These are phyloP conservation scores for Ibidorhyncha struthersii DNA, from an alignment of 2,113 vertebrate species.

Conservation along the genomic window DNA sequence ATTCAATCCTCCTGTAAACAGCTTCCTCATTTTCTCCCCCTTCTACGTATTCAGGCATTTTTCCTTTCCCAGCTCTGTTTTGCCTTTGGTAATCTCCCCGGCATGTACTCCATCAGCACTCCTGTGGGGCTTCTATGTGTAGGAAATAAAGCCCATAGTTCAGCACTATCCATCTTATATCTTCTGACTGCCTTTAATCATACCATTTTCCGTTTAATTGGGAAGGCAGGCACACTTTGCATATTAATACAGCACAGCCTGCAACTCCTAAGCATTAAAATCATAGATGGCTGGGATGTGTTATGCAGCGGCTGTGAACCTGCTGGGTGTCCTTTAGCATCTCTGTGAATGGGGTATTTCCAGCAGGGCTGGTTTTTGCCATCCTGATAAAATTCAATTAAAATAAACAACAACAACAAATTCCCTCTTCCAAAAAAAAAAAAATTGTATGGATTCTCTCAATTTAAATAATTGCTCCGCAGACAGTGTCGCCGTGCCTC, in stretches of 20 bases:
- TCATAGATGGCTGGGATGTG: neutral
- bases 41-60: neutral
- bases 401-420: neutral
- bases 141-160: constrained; percentile 42
- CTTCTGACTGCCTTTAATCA: constrained; percentile 71
- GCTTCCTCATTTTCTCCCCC: neutral
- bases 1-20: neutral
- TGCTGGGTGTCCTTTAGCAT: neutral
- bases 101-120: constrained; percentile 17
- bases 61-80: neutral
- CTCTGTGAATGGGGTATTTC: neutral
- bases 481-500: neutral
- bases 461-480: neutral
- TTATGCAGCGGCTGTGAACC: neutral
- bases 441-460: neutral
- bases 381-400: neutral
- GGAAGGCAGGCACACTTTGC: constrained; percentile 69
- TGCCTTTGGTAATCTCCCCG: neutral
- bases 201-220: constrained; percentile 71
- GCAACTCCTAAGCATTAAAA: constrained; percentile 8
- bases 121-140: constrained; percentile 43
- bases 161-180: constrained; percentile 65
- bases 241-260: constrained; percentile 60
- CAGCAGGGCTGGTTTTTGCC: neutral
- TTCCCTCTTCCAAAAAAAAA: neutral